A percentile compares a stretch with the other conserved stretches of the same genome.
These are phyloP conservation scores for Chroicocephalus ridibundus DNA, from an alignment of 2,113 vertebrate genomes.

Conservation along the genomic window DNA sequence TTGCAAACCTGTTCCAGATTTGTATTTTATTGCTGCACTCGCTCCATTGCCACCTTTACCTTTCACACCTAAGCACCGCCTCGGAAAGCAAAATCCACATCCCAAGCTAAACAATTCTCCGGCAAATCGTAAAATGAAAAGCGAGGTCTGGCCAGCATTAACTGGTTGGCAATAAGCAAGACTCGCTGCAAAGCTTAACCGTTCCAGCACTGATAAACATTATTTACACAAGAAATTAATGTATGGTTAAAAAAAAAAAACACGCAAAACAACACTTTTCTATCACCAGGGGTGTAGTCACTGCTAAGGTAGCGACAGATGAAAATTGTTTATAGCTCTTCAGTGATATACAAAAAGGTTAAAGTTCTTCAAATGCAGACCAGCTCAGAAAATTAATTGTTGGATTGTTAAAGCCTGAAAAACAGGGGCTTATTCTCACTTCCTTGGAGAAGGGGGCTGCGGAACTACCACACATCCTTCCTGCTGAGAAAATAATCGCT, in stretches of 20 bases:
- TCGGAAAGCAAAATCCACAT: not conserved
- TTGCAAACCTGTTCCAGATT: not conserved
- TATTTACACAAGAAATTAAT: not conserved
- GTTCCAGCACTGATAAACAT: not conserved
- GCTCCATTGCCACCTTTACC: not conserved
- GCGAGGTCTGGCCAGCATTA: not conserved
- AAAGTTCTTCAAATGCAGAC: not conserved
- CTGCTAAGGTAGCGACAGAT: not conserved
- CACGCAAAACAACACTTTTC: not conserved
- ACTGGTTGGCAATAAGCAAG: not conserved
- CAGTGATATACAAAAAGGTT: not conserved
- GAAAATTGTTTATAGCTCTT: not conserved
- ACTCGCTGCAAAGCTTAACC: not conserved
- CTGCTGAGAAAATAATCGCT: not conserved
- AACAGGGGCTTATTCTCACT: accelerated
- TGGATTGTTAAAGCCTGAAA: not conserved
- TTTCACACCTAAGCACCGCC: not conserved
- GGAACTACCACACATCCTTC: not conserved
- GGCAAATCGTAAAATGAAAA: not conserved
- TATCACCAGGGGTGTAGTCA: not conserved
- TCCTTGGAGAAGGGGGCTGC: too few species aligned
- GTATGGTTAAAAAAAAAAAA: not conserved
- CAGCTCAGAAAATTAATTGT: not conserved
- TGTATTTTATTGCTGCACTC: not conserved
- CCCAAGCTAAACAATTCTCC: not conserved